Base-by-base conservation (phyloP, 2,113 vertebrate genomes). In the Nothocercus julius region DNA sequence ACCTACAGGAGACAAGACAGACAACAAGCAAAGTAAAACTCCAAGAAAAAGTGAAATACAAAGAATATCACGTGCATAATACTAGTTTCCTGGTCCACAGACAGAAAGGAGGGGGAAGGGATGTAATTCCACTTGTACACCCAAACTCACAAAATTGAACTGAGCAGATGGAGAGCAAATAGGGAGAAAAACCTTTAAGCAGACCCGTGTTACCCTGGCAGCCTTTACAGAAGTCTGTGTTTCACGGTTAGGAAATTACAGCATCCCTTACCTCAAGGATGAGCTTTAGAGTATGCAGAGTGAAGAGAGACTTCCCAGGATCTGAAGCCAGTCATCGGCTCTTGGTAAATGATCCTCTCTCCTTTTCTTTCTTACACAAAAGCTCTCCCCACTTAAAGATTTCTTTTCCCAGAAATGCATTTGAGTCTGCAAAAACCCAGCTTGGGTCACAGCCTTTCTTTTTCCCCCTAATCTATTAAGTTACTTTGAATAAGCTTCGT, bases 401-500 rank as follows among this genome's bases (percentile, higher is more conserved):
- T 61, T 72, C 56, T 47, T 90, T 84, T 19, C 54, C 53, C 73
- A 89, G 11, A 45, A 7, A 68, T 0, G 15, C 36, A 64, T 53
- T 72, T 9, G 42, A 72, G 51, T 67, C 49, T 64, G 88, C 42
- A 90, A 89, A 94, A 92, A 94, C 78, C 92, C 64, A 79, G 80
- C 83, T 62, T 82, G 84, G 74, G 77, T 82, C 20, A 42, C 62
- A 94, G 86, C 34, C 25, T 62, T 14, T 72, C 9, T 8, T 7
- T 27, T 6, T 25, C 30, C 32, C 36, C 7, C 62, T 1, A n/a
- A 77, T 3, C 66, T 36, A 40, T 28, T 13, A 66, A 82, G 81
- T n/a, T 92, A 78, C 76, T 93, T 92, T 89, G 91, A 96, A 92
- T 94, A 95, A 91, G n/a, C 76, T 87, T 96, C 54, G 0, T 95